Evolutionary conservation across 2,113 vertebrate genomes (phyloP).

Genomic region (Narcine bancroftii): DNA sequence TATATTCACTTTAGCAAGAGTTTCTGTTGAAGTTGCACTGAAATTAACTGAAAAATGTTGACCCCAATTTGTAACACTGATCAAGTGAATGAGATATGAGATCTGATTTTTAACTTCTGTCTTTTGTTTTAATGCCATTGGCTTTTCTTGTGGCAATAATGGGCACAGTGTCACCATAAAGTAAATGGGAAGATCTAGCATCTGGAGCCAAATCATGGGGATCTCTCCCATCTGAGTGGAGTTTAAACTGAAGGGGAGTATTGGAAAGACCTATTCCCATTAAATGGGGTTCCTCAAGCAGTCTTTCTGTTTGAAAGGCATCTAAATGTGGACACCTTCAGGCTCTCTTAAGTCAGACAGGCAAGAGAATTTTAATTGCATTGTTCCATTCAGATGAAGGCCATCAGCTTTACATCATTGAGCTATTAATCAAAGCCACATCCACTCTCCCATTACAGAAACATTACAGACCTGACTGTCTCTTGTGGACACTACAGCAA

Average conservation of each 20-base stretch:
- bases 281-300: too few species aligned
- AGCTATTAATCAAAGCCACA: constrained; percentile 95
- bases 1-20: background rate
- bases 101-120: background rate
- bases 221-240: background rate
- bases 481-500: constrained; percentile 75
- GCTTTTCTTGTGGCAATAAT: background rate
- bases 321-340: too few species aligned
- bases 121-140: background rate
- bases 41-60: background rate
- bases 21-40: background rate
- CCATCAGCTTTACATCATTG: constrained; percentile 62
- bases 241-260: background rate
- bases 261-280: too few species aligned
- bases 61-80: background rate
- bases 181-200: background rate
- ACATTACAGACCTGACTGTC: constrained; percentile 77
- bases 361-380: background rate
- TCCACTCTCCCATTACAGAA: constrained; percentile 93
- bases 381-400: constrained; percentile 59
- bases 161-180: background rate
- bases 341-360: too few species aligned
- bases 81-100: background rate
- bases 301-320: too few species aligned
- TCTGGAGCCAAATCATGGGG: background rate